Evolutionary conservation across 2,113 vertebrate species (phyloP), one percentile per base, ranked within the genome.

Genomic region (Malurus elegans): DNA sequence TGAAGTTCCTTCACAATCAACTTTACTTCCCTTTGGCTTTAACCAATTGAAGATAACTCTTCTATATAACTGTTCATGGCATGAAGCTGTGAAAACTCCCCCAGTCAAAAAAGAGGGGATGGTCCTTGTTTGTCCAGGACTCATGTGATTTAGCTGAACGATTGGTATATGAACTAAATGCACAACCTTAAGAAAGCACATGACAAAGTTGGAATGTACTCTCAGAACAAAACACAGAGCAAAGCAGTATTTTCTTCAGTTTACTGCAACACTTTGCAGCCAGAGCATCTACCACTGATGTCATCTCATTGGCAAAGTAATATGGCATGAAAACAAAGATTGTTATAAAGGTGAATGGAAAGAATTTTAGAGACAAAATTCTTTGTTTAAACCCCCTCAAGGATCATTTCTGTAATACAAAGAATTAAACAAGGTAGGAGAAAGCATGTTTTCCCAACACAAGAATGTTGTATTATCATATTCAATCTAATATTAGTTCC

Each of bases 11-110:
- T 92, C 60, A 66, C 16, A 42, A 20, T 65, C 24, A 61, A 71
- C 18, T 95, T 83, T 70, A 79, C 61, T 91, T 91, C 32, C 54
- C 74, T 89, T 88, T 87, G 89, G 19, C 16, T 92, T 89, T 87
- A 81, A 66, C 40, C 92, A 89, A 83, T 64, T 86, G 67, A 91
- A 79, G 29, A 54, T 53, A 79, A 54, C 60, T 83, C 48, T 29
- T 88, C 32, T 74, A 38, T 26, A 16, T 42, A 85, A 66, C 32
- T 21, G 31, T 17, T 94, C 48, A 57, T 29, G 45, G 44, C 25
- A 70, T 51, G 58, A 79, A 86, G n/a, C 36, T 44, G 25, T 60
- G 73, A 64, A 90, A 93, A 80, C 11, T 58, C 28, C 7, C 5
- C 17, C 38, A 69, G 60, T 24, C 65, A 51, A 24, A 67, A 42